Base-by-base conservation (phyloP, 1,140 invertebrate species). In the Drosophila lowei region DNA sequence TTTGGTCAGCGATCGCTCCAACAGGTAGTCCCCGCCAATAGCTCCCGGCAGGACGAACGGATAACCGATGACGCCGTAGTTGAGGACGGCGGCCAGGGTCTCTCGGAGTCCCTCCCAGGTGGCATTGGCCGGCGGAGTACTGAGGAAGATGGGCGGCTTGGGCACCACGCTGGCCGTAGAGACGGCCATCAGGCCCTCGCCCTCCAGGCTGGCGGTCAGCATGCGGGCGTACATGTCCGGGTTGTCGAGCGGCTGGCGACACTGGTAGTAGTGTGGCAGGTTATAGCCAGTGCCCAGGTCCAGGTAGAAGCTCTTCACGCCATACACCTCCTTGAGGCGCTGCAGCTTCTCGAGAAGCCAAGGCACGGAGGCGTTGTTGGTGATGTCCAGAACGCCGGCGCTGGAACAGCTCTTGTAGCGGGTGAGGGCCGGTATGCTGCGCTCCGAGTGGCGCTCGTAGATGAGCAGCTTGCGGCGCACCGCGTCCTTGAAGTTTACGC, bases 31-130 rank as follows among this genome's bases (percentile, higher is more conserved):
- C 2, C 98, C 98, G 0, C 98, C 98, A 25, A 99, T 97, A 16
- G 97, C 96, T 0, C 98, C 98, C 0, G 97, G 96, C 92, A 99
- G 95, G 4, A 98, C 93, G 75, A 98, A 98, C 0, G 97, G 97
- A 92, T 97, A 99, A 0, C 98, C 98, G 59, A 95, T 92, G 9
- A 96, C 93, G 0, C 97, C 97, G 64, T 98, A 96, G 7, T 95
- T 97, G 0, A 99, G 91, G 30, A 97, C 95, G 0, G 97, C 77
- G 0, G 80, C 76, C 28, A 91, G 11, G 0, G 90, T 79, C n/a
- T 97, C 1, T 95, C 97, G 77, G 98, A 97, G 1, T 97, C 94
- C 21, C 94, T 96, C 95, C 98, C 98, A 99, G 0, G 95, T 95
- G 0, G 97, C 98, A 52, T 96, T 94, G 63, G 97, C 95, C 0